These are phyloP conservation scores for Tenodera sinensis DNA, from an alignment of 2,888 invertebrate species.

Conservation along the genomic window DNA sequence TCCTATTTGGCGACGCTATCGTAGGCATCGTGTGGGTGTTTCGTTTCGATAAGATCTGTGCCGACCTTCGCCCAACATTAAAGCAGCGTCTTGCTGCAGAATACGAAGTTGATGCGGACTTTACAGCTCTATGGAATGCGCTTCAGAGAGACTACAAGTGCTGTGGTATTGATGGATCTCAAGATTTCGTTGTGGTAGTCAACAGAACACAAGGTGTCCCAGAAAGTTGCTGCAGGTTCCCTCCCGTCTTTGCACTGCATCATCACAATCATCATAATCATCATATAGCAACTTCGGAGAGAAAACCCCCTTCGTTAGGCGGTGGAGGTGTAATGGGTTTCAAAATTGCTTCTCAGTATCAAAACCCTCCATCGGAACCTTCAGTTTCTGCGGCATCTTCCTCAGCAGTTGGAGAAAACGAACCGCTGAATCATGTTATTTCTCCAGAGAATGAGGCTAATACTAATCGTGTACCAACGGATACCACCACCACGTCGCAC, in stretches of 20 bases:
- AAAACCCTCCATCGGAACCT: not conserved
- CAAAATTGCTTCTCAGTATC: not conserved
- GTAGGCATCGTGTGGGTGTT: conserved; percentile 84
- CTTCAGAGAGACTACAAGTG: conserved; percentile 71
- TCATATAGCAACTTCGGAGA: not conserved
- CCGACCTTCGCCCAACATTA: conserved; percentile 67
- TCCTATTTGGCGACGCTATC: conserved; percentile 78
- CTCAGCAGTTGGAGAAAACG: not conserved
- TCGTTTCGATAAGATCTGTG: conserved; percentile 69
- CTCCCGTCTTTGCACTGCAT: conserved; percentile 24
- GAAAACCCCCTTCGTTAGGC: not conserved
- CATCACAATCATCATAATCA: not conserved
- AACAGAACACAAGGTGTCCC: conserved; percentile 13
- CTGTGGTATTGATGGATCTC: conserved; percentile 70
- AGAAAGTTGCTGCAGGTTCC: conserved; percentile 16
- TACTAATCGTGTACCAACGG: conserved; percentile 10
- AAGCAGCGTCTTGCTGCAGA: conserved; percentile 60
- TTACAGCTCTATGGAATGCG: conserved; percentile 74
- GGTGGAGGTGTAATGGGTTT: not conserved
- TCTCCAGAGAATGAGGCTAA: conserved; percentile 2
- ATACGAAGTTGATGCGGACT: conserved; percentile 68
- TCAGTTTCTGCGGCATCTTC: not conserved
- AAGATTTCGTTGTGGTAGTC: conserved; percentile 38
- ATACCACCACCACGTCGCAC: conserved; percentile 35
- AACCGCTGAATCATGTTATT: not conserved